Evolutionary conservation across 2,797 vertebrate species (phyloP).

Genomic region (Gymnoscopelus microlampas): DNA sequence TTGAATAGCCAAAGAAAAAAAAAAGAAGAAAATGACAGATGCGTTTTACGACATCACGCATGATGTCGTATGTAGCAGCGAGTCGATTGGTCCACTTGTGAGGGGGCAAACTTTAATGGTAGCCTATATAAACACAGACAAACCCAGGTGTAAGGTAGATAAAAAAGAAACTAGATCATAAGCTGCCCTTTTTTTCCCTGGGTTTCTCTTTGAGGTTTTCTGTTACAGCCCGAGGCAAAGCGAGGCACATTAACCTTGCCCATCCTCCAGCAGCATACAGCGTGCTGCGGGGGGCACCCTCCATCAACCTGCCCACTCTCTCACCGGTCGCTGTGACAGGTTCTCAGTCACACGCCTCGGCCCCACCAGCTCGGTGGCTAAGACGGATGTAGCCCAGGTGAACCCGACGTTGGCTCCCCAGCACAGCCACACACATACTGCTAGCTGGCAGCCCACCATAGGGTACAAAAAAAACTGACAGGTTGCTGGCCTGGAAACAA

Average conservation of each 20-base stretch:
- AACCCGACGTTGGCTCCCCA: slow-evolving; percentile 15
- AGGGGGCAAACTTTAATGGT: slow-evolving; percentile 10
- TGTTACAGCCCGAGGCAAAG: slow-evolving; percentile 30
- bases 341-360: slow-evolving; percentile 55
- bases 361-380: slow-evolving; percentile 35
- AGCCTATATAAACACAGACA: slow-evolving; percentile 8
- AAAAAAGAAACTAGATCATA: too few relatives aligned
- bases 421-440: slow-evolving; percentile 26
- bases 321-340: slow-evolving; percentile 55
- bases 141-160: too few relatives aligned
- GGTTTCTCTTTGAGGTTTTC: too few relatives aligned
- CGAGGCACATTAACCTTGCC: slow-evolving; percentile 67
- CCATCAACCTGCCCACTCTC: slow-evolving; percentile 60
- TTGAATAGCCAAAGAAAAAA: too few relatives aligned
- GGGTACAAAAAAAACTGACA: slow-evolving; percentile 60
- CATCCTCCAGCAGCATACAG: slow-evolving; percentile 49
- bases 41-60: too few relatives aligned
- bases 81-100: slow-evolving; percentile 12
- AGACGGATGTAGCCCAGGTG: slow-evolving; percentile 62
- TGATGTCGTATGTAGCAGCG: too few relatives aligned
- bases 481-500: slow-evolving; percentile 61
- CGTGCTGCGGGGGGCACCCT: slow-evolving; percentile 50
- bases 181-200: too few relatives aligned
- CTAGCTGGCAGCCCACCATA: slow-evolving; percentile 50
- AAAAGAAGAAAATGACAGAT: too few relatives aligned